phyloP scores from a whole-genome alignment of 2,888 invertebrate genomes.

The Druceiella hillmani region DNA sequence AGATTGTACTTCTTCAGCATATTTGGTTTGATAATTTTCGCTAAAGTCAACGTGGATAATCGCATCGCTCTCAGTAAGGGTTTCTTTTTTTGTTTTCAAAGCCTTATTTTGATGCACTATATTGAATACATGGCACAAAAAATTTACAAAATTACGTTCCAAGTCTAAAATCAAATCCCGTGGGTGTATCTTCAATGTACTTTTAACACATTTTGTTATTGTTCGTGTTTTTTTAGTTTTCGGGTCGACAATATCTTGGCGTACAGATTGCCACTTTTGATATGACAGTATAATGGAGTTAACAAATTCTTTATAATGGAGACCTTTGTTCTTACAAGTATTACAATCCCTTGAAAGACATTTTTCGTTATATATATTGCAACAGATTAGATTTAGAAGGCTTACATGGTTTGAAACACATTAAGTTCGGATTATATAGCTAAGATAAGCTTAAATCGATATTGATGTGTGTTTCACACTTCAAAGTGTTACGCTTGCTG shows the following conservation, averaged over 20 bases:
- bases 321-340: slow-evolving; percentile 12
- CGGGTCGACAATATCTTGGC: slow-evolving; percentile 13
- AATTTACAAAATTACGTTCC: not conserved
- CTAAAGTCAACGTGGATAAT: slow-evolving; percentile 13
- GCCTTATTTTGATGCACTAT: slow-evolving; percentile 8
- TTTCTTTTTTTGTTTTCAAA: slow-evolving; percentile 6
- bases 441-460: too few relatives aligned
- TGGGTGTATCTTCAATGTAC: slow-evolving; percentile 6
- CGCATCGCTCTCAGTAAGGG: slow-evolving; percentile 7
- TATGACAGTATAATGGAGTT: slow-evolving; percentile 11
- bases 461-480: too few relatives aligned
- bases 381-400: slow-evolving; percentile 15
- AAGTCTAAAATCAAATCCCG: slow-evolving; percentile 2
- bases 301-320: slow-evolving; percentile 14
- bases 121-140: slow-evolving; percentile 4
- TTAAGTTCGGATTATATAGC: too few relatives aligned
- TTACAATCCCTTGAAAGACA: slow-evolving; percentile 14
- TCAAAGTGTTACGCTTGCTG: too few relatives aligned
- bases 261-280: slow-evolving; percentile 12
- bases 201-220: slow-evolving; percentile 14
- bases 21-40: slow-evolving; percentile 17
- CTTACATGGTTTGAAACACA: slow-evolving; percentile 14
- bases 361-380: slow-evolving; percentile 10
- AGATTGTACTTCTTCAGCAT: slow-evolving; percentile 15
- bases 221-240: too few relatives aligned